Percentiles rank a stretch among this genome's conserved stretches.
Evolutionary conservation across 1,140 invertebrate genomes (phyloP).

Genomic region (Panonychus citri): DNA sequence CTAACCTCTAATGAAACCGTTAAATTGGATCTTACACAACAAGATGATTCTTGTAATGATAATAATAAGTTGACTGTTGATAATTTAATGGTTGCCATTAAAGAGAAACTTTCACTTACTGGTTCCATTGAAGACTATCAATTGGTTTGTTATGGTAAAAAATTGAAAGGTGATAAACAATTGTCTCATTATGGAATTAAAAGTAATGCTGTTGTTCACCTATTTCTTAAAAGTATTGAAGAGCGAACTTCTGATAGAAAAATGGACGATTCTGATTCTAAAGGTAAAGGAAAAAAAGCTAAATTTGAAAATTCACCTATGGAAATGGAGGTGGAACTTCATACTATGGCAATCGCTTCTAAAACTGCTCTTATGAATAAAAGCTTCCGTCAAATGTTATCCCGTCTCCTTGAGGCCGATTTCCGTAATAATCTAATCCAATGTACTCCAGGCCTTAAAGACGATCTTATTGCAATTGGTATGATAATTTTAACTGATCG

Average conservation of each 20-base stretch:
- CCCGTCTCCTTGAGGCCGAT: conserved; percentile 4
- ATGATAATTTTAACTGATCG: not conserved
- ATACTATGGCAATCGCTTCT: conserved; percentile 4
- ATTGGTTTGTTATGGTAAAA: conserved; percentile 9
- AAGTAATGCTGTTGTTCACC: conserved; percentile 6
- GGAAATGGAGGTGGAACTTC: too few species aligned
- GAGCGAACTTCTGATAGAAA: not conserved
- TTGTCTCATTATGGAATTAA: conserved; percentile 7
- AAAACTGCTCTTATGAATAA: conserved; percentile 8
- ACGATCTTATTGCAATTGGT: conserved; percentile 8
- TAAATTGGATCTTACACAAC: not conserved
- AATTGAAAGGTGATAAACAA: not conserved
- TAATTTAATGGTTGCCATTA: not conserved
- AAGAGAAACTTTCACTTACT: not conserved
- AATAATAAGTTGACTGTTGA: not conserved
- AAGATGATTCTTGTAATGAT: not conserved
- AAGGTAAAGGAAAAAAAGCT: not conserved
- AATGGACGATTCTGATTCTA: not conserved
- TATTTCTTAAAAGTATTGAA: conserved; percentile 1
- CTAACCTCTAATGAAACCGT: not conserved
- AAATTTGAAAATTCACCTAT: not conserved
- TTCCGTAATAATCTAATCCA: conserved; percentile 9
- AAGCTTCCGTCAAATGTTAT: conserved; percentile 4
- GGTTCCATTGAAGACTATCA: not conserved
- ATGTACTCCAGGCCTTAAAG: conserved; percentile 7